Evolutionary conservation across 2,888 invertebrate species (phyloP).

Genomic region (Zelleria hepariella): DNA sequence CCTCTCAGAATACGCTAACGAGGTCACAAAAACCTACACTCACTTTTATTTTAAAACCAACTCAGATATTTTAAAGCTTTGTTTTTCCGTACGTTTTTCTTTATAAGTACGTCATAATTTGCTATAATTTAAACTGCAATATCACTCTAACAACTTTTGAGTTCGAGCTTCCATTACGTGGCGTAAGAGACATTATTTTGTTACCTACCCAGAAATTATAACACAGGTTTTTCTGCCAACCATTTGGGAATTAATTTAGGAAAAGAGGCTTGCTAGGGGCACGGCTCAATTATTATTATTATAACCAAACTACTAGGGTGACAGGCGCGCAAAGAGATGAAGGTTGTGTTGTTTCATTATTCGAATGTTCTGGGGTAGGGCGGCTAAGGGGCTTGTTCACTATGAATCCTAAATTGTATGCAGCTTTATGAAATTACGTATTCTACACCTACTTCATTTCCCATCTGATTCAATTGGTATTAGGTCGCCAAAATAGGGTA

Average conservation of each 20-base stretch:
- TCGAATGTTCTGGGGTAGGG: slow-evolving; percentile 40
- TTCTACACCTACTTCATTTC: neutral
- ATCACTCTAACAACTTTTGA: too few relatives aligned
- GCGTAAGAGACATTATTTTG: neutral
- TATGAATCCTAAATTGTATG: neutral
- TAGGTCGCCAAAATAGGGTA: neutral
- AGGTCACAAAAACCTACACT: too few relatives aligned
- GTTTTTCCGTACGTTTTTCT: too few relatives aligned
- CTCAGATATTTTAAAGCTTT: too few relatives aligned
- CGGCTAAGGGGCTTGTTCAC: neutral
- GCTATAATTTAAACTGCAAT: too few relatives aligned
- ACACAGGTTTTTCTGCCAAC: neutral
- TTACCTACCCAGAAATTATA: neutral
- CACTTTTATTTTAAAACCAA: too few relatives aligned
- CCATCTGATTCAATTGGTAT: neutral
- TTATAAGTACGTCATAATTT: too few relatives aligned
- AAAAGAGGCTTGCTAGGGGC: neutral
- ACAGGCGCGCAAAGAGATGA: slow-evolving; percentile 62
- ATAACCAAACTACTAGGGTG: slow-evolving; percentile 32
- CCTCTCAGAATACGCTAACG: too few relatives aligned
- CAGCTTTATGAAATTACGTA: neutral
- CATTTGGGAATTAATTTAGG: neutral
- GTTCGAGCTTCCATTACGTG: neutral
- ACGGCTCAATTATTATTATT: neutral
- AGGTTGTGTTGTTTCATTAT: slow-evolving; percentile 65